Base-by-base conservation (phyloP, 2,113 vertebrate genomes). In the Spea multiplicata region DNA sequence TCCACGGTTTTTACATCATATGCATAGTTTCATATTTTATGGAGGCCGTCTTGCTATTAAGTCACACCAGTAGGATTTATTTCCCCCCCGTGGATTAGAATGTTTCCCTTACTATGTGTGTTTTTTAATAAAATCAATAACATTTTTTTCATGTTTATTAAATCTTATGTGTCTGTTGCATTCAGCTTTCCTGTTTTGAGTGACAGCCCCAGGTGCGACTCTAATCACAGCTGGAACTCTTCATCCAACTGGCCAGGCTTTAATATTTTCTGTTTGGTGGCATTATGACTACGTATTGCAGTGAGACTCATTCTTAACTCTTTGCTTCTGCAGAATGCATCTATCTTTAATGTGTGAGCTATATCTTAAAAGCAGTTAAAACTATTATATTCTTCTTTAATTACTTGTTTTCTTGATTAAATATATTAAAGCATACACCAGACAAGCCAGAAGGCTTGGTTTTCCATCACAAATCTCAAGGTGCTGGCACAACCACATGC, bases 181-280 rank as follows among this genome's bases (percentile, higher is more conserved):
- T 53, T 12, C 1, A 44, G 30, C 12, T 68, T 68, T 17, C 9
- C 46, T 44, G 1, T 3, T 5, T 5, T 69, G 53, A 59, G 44
- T 76, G 75, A 69, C 75, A 76, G 9, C 3, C 45, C 66, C 65
- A 76, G 75, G 75, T 69, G 64, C 16, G 64, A 10, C 66, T 59
- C 50, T 30, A 13, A 6, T 50, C 45, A 69, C 75, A 76, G 66
- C 75, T 69, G 10, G 52, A 48, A 10, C 66, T 30, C 48, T 45
- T 48, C 65, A 16, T 50, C 75, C 46, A 14, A 45, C 14, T 76
- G 45, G 44, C 66, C 61, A 30, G 61, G 66, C 53, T 69, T 45
- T 66, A 67, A 55, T 67, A 55, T 75, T 47, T 76, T n/a, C 65
- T 47, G 50, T 57, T 75, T 30, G 66, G 50, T 44, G 44, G 72